A percentile compares a stretch with the other conserved stretches of the same genome.
phyloP scores from a whole-genome alignment of 2,888 invertebrate species.

The Augiades crinisus region DNA sequence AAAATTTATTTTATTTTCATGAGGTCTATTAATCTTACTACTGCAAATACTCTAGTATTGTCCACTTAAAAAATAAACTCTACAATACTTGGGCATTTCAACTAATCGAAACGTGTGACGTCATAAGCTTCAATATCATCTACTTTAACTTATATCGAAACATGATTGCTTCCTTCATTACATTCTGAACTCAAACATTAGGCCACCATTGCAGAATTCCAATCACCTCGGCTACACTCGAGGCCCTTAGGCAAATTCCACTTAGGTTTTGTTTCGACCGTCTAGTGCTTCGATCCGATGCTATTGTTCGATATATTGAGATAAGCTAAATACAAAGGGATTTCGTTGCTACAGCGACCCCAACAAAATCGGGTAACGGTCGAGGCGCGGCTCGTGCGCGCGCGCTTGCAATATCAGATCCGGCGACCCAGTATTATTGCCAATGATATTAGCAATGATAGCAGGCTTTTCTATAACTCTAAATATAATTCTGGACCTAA shows the following conservation, averaged over 20 bases:
- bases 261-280: neutral
- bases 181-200: no score
- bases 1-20: no score
- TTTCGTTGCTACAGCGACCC: constrained; percentile 25
- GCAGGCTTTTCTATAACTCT: constrained; percentile 20
- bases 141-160: no score
- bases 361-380: constrained; percentile 38
- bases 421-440: constrained; percentile 33
- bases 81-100: no score
- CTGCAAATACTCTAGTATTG: no score
- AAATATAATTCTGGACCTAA: constrained; percentile 20
- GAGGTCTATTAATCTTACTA: no score
- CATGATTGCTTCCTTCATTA: no score
- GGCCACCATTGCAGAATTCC: no score
- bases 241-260: neutral
- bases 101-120: no score
- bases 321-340: constrained; percentile 22
- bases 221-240: no score
- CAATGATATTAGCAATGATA: constrained; percentile 31
- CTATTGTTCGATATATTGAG: constrained; percentile 20
- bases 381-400: constrained; percentile 43
- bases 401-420: constrained; percentile 42
- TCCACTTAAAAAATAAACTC: no score
- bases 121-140: no score
- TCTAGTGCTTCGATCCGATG: neutral